Conservation (phyloP, 92 coral and sea anemone genomes). For the Porites evermanni region DNA sequence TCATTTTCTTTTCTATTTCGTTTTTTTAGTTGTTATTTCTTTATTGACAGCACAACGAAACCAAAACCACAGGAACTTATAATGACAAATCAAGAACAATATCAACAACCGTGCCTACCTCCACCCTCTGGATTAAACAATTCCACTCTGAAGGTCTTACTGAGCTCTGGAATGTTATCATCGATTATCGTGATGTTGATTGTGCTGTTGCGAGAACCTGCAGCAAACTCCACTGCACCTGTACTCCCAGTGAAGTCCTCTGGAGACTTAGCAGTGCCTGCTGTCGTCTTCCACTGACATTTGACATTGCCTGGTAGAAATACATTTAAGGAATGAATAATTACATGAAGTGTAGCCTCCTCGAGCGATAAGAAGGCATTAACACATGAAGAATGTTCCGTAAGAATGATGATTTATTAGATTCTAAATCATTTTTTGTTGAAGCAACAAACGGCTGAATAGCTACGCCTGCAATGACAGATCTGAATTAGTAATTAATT, state of each 20-base stretch:
- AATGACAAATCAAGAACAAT: no score
- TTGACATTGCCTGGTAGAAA: conserved; percentile 68
- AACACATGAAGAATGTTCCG: no score
- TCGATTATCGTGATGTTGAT: conserved; percentile 70
- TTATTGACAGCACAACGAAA: no score
- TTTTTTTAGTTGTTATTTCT: no score
- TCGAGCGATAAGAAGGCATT: not conserved
- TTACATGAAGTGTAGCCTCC: not conserved
- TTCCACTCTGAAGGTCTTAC: conserved; percentile 81
- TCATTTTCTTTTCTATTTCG: no score
- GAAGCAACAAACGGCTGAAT: no score
- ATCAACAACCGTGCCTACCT: conserved; percentile 56
- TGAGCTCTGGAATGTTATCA: conserved; percentile 80
- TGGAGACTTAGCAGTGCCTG: conserved; percentile 69
- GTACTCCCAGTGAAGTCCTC: conserved; percentile 71
- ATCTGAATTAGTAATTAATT: no score
- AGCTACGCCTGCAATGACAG: no score
- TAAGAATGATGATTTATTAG: no score
- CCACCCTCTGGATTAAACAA: conserved; percentile 74
- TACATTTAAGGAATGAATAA: not conserved
- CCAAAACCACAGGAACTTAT: no score
- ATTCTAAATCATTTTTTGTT: no score
- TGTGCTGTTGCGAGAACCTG: conserved; percentile 58
- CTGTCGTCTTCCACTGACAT: conserved; percentile 79
- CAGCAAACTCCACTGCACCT: conserved; percentile 63